Base-by-base conservation (phyloP, 2,797 vertebrate species). In the Erethizon dorsatum region DNA sequence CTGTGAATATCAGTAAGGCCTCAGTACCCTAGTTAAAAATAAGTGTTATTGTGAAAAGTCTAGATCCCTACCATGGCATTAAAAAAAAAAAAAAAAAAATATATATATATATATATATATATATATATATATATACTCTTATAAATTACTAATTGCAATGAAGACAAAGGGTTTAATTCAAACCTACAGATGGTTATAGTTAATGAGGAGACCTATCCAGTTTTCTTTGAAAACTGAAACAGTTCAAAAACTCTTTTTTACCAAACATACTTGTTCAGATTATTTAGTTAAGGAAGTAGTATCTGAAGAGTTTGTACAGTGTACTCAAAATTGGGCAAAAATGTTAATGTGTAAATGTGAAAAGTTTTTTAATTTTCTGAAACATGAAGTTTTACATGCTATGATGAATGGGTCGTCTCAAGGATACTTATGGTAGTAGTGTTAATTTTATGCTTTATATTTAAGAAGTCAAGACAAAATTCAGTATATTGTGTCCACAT, bases 381-480 rank as follows among this genome's bases (percentile, higher is more conserved):
- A 92, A 94, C 12, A 79, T 79, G 14, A 71, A 65, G 20, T 50
- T 91, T 80, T 67, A 41, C 59, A 33, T 83, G 12, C 8, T 88
- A 28, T 41, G 17, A 47, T 57, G n/a, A 95, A 10, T 79, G 83
- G 17, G 22, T 59, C 37, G 63, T 73, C 33, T 90, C 54, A 93
- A 86, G 33, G 52, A 78, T 71, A 17, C 15, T 54, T 77, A 0
- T 57, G 41, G n/a, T 41, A 15, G 24, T 18, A 28, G 28, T 71
- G 2, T n/a, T 94, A 69, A 83, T 80, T 94, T 82, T 89, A 10
- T 77, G 24, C 52, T 94, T 79, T 63, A 28, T 86, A 65, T 77
- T 79, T 85, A 65, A 71, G 45, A 91, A 94, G 84, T 94, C 10
- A 83, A 90, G 67, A 61, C 45, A 61, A 77, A 95, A 57, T 41